These are phyloP conservation scores for Sebastes jordani DNA, from an alignment of 2,797 vertebrate species.

Conservation along the genomic window DNA sequence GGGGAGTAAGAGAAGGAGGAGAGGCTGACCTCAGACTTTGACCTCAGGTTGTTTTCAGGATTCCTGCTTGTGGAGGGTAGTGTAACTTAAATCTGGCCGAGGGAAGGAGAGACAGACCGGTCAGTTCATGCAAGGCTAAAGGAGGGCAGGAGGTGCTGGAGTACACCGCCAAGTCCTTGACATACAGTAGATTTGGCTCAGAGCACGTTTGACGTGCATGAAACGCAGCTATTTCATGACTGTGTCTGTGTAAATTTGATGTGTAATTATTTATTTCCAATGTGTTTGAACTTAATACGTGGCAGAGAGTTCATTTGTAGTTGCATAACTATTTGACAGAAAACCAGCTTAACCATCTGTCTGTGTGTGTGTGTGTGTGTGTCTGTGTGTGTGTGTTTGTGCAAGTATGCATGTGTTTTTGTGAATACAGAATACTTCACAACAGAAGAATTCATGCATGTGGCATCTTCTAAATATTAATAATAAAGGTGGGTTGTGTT, in stretches of 20 bases:
- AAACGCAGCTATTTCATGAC: background rate
- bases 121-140: conserved; percentile 14
- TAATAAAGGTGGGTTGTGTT: background rate
- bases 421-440: background rate
- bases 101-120: conserved; percentile 5
- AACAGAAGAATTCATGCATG: background rate
- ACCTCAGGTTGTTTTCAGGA: conserved; percentile 63
- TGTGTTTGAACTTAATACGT: background rate
- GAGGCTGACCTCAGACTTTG: conserved; percentile 55
- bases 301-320: background rate
- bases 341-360: background rate
- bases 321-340: background rate
- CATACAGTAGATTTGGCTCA: background rate
- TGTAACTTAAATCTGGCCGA: conserved; percentile 49
- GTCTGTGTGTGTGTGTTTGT: background rate
- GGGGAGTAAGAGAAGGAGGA: conserved; percentile 42
- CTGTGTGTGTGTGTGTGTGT: background rate
- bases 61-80: conserved; percentile 43
- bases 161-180: background rate
- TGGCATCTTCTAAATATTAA: background rate
- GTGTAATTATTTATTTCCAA: background rate
- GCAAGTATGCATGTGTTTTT: background rate
- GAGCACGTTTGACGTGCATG: background rate
- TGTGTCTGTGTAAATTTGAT: background rate
- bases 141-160: background rate